Conservation (phyloP, 64 coral and sea anemone species). For the Catalaphyllia jardinei region DNA sequence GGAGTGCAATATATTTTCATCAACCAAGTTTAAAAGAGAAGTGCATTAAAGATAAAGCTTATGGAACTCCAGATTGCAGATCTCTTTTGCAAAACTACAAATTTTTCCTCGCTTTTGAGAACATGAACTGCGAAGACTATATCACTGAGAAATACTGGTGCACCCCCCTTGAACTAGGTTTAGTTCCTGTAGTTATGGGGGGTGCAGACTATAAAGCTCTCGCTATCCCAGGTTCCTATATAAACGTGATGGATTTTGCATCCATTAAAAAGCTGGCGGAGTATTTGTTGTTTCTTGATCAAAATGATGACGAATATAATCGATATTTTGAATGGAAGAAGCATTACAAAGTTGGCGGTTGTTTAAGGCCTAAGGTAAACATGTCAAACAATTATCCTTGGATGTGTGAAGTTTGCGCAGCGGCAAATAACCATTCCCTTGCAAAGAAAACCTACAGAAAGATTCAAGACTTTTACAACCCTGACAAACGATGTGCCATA, state of each 20-base stretch:
- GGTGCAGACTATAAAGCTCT: conserved; percentile 54
- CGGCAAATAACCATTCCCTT: neutral
- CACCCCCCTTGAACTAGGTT: conserved; percentile 28
- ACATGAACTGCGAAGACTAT: conserved; percentile 58
- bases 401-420: conserved; percentile 2
- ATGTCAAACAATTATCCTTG: neutral
- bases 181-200: conserved; percentile 65
- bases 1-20: neutral
- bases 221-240: conserved; percentile 70
- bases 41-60: neutral
- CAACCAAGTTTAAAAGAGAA: neutral
- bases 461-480: neutral
- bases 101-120: conserved; percentile 71
- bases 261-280: conserved; percentile 38
- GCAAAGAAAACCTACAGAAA: neutral
- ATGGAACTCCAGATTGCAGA: conserved; percentile 25
- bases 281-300: conserved; percentile 55
- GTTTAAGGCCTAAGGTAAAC: neutral
- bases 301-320: conserved; percentile 57
- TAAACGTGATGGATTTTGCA: conserved; percentile 60
- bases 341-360: conserved; percentile 28
- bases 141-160: conserved; percentile 79
- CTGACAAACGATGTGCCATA: neutral
- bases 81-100: conserved; percentile 32
- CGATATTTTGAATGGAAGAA: conserved; percentile 68